phyloP scores from a whole-genome alignment of 2,797 vertebrate species.

The Lycodopsis pacificus region DNA sequence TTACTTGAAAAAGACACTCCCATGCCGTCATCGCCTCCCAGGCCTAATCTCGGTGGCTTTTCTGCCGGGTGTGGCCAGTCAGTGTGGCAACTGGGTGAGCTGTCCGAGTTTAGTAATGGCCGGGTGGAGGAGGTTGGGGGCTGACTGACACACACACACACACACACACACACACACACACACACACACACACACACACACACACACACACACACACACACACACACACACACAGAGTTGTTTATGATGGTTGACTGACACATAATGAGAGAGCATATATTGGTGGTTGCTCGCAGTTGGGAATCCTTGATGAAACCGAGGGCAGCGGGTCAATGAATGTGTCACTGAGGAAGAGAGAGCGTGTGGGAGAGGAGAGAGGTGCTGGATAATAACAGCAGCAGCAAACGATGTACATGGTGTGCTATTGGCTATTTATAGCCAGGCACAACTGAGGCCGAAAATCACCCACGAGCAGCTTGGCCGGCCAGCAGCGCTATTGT shows the following conservation, averaged over 20 bases:
- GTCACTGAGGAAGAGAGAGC: slow-evolving; percentile 35
- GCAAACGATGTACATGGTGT: slow-evolving; percentile 68
- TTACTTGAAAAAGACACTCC: slow-evolving; percentile 65
- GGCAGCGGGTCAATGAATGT: slow-evolving; percentile 49
- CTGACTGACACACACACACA: slow-evolving; percentile 10
- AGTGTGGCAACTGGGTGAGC: slow-evolving; percentile 77
- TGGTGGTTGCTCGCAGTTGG: slow-evolving; percentile 45
- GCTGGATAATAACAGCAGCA: slow-evolving; percentile 56
- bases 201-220: no score
- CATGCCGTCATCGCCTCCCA: slow-evolving; percentile 65
- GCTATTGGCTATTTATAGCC: slow-evolving; percentile 75
- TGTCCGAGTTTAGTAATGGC: slow-evolving; percentile 62
- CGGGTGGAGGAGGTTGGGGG: slow-evolving; percentile 35
- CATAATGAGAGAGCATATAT: slow-evolving; percentile 28
- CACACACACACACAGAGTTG: slow-evolving; percentile 24
- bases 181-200: no score
- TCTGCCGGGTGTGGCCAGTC: slow-evolving; percentile 75
- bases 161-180: no score
- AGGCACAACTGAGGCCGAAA: slow-evolving; percentile 66
- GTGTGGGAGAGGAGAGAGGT: slow-evolving; percentile 59
- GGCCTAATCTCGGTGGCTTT: slow-evolving; percentile 70
- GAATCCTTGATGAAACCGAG: slow-evolving; percentile 43
- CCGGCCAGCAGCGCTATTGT: slow-evolving; percentile 63
- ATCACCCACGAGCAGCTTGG: slow-evolving; percentile 56
- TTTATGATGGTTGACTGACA: slow-evolving; percentile 49